Evolutionary conservation across 2,888 invertebrate species (phyloP), one percentile per base, ranked within the genome.

Genomic region (Eristalis tenax): DNA sequence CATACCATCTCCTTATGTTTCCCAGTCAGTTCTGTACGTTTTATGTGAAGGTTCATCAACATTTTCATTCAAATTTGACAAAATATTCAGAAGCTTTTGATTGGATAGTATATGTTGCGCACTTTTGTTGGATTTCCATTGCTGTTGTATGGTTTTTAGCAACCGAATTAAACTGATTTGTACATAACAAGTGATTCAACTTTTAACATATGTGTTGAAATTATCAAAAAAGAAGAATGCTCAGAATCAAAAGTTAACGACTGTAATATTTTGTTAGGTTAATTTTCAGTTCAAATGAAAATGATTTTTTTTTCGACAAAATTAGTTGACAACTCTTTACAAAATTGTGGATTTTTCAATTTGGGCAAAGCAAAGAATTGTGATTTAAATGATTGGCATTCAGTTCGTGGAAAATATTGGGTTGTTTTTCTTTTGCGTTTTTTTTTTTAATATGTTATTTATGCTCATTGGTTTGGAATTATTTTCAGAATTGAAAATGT

Each of bases 231-330:
- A 80, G 4, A 43, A 8, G 64, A 86, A 80, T 87, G 87, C 87
- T 87, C 87, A 87, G 87, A 87, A 87, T 87, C 87, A 87, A 87
- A 87, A 87, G 87, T 23, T 68, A 50, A 15, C 43, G n/a, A 43
- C 11, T 15, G 4, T n/a, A 43, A 43, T 4, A 18, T 50, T 8
- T 50, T 18, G 50, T 18, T 18, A 50, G 50, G 50, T 50, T 50
- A 18, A n/a, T 50, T 50, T 50, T 50, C 18, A 50, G 50, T 50
- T 50, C 1, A 18, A 50, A 18, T n/a, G 50, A 18, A n/a, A n/a
- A 10, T 18, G 18, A 50, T 8, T 4, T 28, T 32, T 50, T 22
- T 8, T n/a, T 6, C 26, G 15, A 23, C 26, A 28, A 59, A 59
- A 11, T 18, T 35, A 38, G 32, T 59, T 61, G 22, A 18, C 5